A percentile compares a stretch with the other conserved stretches of the same genome.
phyloP scores from a whole-genome alignment of 2,113 vertebrate genomes.

The Noctilio leporinus region DNA sequence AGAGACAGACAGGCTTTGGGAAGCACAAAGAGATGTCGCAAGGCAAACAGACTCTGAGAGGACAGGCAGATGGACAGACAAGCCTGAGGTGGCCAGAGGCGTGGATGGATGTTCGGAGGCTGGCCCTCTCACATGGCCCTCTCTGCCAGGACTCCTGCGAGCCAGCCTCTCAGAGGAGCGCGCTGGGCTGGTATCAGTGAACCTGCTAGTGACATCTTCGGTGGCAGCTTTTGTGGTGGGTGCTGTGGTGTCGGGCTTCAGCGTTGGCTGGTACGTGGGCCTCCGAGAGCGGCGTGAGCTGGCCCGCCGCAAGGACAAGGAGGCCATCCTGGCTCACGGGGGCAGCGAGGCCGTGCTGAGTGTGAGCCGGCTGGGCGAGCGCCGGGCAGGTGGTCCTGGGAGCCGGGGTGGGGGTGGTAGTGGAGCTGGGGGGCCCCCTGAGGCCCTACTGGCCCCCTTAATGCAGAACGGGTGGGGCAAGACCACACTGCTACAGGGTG shows the following conservation, averaged over 20 bases:
- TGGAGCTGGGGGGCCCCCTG: conserved; percentile 73
- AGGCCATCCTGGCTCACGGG: conserved; percentile 88
- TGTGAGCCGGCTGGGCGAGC: conserved; percentile 87
- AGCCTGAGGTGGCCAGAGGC: background rate
- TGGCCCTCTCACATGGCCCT: background rate
- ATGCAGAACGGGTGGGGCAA: conserved; percentile 92
- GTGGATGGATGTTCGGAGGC: rapidly evolving
- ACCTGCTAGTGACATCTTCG: conserved; percentile 92
- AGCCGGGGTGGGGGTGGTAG: conserved; percentile 59
- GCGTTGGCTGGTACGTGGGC: conserved; percentile 95
- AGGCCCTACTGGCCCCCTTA: conserved; percentile 84
- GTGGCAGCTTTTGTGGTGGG: conserved; percentile 95
- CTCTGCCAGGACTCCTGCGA: conserved; percentile 84
- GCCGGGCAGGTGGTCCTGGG: conserved; percentile 65
- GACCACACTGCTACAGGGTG: conserved; percentile 76
- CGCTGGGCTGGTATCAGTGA: conserved; percentile 91
- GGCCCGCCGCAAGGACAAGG: conserved; percentile 90
- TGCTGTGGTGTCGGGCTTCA: conserved; percentile 91
- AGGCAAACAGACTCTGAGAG: background rate
- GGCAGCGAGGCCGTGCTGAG: conserved; percentile 88
- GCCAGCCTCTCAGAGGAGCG: conserved; percentile 93
- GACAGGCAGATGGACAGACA: background rate
- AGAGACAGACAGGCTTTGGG: background rate
- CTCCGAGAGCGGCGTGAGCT: conserved; percentile 89
- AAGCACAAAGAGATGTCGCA: background rate